Conservation (phyloP, 2,888 invertebrate genomes). For the Alitta virens region DNA sequence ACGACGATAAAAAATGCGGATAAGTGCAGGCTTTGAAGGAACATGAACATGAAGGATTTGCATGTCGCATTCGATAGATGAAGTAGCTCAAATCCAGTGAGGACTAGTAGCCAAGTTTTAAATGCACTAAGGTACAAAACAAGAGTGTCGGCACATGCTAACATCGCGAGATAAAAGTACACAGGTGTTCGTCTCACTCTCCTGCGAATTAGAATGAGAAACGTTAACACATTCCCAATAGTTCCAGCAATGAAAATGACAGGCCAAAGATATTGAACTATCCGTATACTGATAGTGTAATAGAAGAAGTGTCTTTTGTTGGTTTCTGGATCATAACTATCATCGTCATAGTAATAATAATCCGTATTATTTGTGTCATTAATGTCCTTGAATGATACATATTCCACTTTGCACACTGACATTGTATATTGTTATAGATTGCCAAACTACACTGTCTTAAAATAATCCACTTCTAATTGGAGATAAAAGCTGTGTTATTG, state of each 20-base stretch:
- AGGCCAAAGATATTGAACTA: constrained; percentile 34
- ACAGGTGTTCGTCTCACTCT: constrained; percentile 48
- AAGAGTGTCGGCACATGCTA: constrained; percentile 45
- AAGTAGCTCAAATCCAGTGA: constrained; percentile 42
- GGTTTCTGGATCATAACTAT: too few relatives aligned
- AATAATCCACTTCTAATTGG: too few relatives aligned
- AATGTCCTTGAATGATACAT: too few relatives aligned
- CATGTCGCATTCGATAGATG: constrained; percentile 42
- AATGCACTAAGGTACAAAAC: constrained; percentile 46
- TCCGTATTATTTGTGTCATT: too few relatives aligned
- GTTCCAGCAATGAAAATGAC: constrained; percentile 41
- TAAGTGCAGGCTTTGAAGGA: constrained; percentile 34
- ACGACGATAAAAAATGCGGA: constrained; percentile 26
- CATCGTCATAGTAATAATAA: too few relatives aligned
- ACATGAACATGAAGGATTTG: constrained; percentile 42
- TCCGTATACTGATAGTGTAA: neutral
- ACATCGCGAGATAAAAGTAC: constrained; percentile 45
- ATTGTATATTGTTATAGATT: too few relatives aligned
- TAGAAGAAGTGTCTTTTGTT: too few relatives aligned
- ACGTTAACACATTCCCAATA: constrained; percentile 41
- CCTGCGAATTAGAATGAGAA: constrained; percentile 40
- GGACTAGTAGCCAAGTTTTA: constrained; percentile 45
- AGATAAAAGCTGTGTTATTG: too few relatives aligned
- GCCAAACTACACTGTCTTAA: too few relatives aligned
- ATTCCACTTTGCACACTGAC: too few relatives aligned